Evolutionary conservation across 1,140 invertebrate genomes (phyloP).

Genomic region (Pogonomyrmex barbatus): DNA sequence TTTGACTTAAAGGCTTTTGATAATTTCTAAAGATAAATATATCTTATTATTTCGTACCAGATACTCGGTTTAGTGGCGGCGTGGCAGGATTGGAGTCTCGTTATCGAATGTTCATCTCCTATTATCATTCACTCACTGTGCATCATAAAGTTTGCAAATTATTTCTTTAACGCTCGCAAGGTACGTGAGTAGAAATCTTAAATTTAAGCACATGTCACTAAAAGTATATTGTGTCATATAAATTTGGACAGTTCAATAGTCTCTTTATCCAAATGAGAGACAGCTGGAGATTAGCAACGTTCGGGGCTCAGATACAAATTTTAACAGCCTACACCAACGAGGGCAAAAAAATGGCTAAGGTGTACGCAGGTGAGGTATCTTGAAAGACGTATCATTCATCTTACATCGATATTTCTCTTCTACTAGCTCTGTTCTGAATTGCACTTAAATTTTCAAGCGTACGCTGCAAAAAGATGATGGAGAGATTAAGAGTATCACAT

Average conservation of each 20-base stretch:
- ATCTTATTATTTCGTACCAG: not conserved
- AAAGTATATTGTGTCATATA: not conserved
- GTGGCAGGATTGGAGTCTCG: not conserved
- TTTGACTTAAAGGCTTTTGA: too few species aligned
- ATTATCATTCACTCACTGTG: not conserved
- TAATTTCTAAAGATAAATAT: not conserved
- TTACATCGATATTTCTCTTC: not conserved
- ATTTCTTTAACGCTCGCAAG: not conserved
- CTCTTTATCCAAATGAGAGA: not conserved
- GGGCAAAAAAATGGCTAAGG: not conserved
- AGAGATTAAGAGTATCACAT: not conserved
- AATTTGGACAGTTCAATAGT: conserved; percentile 15
- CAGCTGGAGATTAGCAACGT: not conserved
- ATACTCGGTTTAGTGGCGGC: not conserved
- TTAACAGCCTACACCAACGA: not conserved
- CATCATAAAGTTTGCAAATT: conserved; percentile 5
- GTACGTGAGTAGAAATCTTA: not conserved
- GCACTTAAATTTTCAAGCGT: not conserved
- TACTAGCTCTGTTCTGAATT: too few species aligned
- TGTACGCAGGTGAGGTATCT: not conserved
- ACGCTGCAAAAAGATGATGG: too few species aligned
- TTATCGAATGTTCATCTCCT: not conserved
- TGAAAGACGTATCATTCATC: not conserved
- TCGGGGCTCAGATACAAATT: not conserved
- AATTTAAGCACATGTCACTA: not conserved